A percentile compares a stretch with the other conserved stretches of the same genome.
These are phyloP conservation scores for Heteronetta atricapilla DNA, from an alignment of 2,113 vertebrate species.

Conservation along the genomic window DNA sequence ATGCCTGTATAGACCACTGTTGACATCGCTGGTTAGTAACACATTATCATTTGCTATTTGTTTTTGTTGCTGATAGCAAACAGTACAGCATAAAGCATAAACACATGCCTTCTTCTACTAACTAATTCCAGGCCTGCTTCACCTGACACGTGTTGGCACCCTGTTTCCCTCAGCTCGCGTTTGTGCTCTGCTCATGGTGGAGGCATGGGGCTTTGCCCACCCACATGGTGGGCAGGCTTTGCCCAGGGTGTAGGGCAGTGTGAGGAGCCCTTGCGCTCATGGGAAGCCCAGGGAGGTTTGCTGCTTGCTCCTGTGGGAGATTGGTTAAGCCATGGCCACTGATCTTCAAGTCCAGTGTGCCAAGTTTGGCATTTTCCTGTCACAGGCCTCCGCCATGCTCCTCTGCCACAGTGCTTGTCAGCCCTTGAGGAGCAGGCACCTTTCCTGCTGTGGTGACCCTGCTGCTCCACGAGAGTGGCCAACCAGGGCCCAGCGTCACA, in stretches of 20 bases:
- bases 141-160: background rate
- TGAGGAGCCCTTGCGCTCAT: rapidly evolving
- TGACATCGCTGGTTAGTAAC: constrained; percentile 48
- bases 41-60: constrained; percentile 50
- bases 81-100: background rate
- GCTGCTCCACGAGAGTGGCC: rapidly evolving
- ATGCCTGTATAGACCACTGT: constrained; percentile 18
- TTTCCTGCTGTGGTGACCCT: background rate
- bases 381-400: background rate
- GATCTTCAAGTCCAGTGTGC: background rate
- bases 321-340: background rate
- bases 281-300: background rate
- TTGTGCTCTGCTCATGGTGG: background rate
- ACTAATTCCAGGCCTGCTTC: background rate
- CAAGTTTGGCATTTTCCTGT: background rate
- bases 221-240: background rate
- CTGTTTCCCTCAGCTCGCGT: background rate
- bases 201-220: background rate
- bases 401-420: background rate
- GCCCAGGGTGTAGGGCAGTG: background rate
- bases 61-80: constrained; percentile 48
- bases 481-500: background rate
- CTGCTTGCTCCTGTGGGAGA: background rate
- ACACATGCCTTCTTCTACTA: background rate
- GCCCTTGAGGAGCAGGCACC: background rate